These are phyloP conservation scores for Himalopsyche japonica DNA, from an alignment of 2,888 invertebrate species.

Conservation along the genomic window DNA sequence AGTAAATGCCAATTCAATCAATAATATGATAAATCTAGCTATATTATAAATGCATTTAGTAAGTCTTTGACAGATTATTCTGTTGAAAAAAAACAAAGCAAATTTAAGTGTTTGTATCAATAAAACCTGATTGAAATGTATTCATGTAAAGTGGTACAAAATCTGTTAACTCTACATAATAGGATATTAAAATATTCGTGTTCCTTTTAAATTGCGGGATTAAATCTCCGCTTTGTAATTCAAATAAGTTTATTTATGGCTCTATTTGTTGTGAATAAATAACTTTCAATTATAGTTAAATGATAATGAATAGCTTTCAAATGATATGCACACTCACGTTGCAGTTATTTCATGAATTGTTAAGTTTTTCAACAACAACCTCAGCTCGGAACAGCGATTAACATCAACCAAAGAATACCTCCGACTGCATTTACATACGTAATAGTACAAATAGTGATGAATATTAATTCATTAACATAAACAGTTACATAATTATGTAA, in stretches of 20 bases:
- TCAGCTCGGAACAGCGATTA: background rate
- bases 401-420: conserved; percentile 5
- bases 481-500: conserved; percentile 36
- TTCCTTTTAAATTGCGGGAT: background rate
- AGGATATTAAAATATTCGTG: background rate
- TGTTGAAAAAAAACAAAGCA: too few relatives aligned
- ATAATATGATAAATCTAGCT: too few relatives aligned
- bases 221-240: background rate
- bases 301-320: background rate
- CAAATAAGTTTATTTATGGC: background rate
- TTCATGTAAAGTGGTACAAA: background rate
- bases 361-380: conserved; percentile 15
- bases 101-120: too few relatives aligned
- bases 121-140: background rate
- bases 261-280: background rate
- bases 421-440: conserved; percentile 16
- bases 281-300: conserved; percentile 9
- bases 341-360: conserved; percentile 19
- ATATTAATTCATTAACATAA: conserved; percentile 28
- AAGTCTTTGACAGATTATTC: too few relatives aligned
- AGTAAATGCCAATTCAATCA: too few relatives aligned
- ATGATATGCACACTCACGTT: background rate
- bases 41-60: too few relatives aligned
- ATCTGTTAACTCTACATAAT: background rate
- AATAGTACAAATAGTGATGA: conserved; percentile 9